Evolutionary conservation across 2,113 vertebrate species (phyloP).

Genomic region (Calypte anna): DNA sequence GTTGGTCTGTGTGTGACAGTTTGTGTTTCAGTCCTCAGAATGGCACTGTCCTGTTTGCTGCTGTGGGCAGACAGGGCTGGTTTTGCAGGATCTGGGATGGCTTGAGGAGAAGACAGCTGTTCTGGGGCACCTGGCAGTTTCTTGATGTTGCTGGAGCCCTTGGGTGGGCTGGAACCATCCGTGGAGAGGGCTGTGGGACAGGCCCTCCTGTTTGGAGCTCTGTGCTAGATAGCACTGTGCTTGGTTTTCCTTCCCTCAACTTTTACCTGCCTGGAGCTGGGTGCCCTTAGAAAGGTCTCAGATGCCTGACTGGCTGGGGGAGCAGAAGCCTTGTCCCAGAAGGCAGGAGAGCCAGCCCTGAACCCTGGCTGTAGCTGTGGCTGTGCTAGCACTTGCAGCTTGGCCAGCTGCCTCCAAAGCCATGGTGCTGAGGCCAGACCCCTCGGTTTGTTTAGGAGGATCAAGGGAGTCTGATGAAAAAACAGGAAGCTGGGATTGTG

Average conservation of each 20-base stretch:
- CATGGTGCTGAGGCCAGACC: neutral
- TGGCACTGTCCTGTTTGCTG: neutral
- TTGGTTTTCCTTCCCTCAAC: neutral
- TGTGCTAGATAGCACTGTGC: neutral
- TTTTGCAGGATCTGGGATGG: neutral
- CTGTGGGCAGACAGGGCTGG: neutral
- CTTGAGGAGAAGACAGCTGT: neutral
- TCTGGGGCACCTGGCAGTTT: neutral
- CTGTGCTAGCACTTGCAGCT: neutral
- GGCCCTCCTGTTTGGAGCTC: accelerated
- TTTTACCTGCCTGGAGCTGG: neutral
- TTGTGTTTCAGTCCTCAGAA: neutral
- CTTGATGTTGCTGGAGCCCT: accelerated
- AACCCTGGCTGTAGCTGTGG: neutral
- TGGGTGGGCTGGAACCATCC: neutral
- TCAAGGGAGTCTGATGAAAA: neutral
- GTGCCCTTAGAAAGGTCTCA: neutral
- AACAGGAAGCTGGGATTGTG: neutral
- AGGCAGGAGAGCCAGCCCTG: neutral
- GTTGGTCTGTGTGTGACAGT: neutral
- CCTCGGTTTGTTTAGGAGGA: neutral
- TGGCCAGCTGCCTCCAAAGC: neutral
- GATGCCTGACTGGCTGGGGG: neutral
- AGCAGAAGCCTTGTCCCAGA: neutral
- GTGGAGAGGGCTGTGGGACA: neutral